These are phyloP conservation scores for Euclidia mi DNA, from an alignment of 2,888 invertebrate genomes.

Conservation along the genomic window DNA sequence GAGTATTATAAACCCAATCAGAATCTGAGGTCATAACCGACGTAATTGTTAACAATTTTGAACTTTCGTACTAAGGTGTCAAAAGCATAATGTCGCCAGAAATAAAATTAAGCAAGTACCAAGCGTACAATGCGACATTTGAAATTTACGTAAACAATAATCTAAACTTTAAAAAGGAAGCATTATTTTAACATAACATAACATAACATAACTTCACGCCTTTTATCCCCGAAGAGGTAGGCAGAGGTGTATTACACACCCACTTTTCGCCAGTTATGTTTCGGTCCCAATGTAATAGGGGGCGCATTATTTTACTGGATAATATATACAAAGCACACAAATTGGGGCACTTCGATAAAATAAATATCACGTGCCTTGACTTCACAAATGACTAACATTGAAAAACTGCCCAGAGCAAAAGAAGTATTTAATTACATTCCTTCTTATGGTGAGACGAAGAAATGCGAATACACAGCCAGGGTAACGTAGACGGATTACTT, in stretches of 20 bases:
- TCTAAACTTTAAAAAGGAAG: conserved; percentile 3
- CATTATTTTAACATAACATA: too few species aligned
- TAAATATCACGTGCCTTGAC: conserved; percentile 2
- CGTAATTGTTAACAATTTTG: conserved; percentile 18
- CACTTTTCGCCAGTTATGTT: too few species aligned
- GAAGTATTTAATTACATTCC: conserved; percentile 11
- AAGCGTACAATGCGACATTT: conserved; percentile 52
- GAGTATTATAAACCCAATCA: too few species aligned
- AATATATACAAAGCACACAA: conserved; percentile 4
- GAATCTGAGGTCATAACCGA: too few species aligned
- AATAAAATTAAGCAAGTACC: conserved; percentile 63
- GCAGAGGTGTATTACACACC: too few species aligned
- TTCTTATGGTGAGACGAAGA: conserved; percentile 17
- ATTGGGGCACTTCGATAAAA: conserved; percentile 15
- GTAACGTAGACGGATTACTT: conserved; percentile 19
- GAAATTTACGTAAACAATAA: conserved; percentile 19
- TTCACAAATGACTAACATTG: conserved; percentile 2
- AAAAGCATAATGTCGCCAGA: conserved; percentile 69
- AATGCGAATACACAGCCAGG: conserved; percentile 12
- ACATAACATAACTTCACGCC: too few species aligned
- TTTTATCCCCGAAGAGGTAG: too few species aligned
- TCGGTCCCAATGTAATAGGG: too few species aligned
- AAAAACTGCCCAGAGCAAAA: background rate
- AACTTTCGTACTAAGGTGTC: conserved; percentile 51
- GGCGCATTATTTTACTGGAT: too few species aligned